Conservation (phyloP, 2,113 vertebrate genomes). For the Eulemur rufifrons region DNA sequence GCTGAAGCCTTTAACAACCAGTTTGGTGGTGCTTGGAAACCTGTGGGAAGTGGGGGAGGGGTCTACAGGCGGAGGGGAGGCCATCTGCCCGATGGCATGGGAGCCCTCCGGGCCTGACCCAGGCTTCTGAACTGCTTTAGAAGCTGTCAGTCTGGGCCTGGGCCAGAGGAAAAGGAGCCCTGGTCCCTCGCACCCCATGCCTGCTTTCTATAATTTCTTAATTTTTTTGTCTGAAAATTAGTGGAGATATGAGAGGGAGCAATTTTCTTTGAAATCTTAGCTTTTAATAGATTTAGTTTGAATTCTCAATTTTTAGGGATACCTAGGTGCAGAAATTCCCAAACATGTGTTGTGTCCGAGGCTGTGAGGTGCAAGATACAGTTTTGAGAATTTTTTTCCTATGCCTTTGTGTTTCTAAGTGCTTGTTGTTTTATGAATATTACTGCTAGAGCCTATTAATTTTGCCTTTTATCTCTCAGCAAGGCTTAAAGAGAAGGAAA, state of each 20-base stretch:
- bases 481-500: constrained; percentile 8
- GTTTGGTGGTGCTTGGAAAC: background rate
- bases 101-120: background rate
- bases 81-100: background rate
- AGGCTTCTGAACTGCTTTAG: background rate
- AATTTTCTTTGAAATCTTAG: background rate
- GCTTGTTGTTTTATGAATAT: background rate
- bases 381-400: background rate
- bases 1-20: background rate
- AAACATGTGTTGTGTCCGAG: background rate
- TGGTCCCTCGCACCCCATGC: background rate
- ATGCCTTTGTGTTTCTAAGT: background rate
- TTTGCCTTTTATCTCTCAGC: constrained; percentile 4
- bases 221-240: background rate
- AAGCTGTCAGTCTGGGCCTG: background rate
- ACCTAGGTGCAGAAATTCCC: background rate
- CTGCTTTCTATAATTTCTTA: background rate
- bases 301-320: background rate
- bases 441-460: background rate
- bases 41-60: background rate
- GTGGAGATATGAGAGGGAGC: background rate
- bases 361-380: background rate
- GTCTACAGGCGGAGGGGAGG: background rate
- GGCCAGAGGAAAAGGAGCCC: background rate
- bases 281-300: constrained; percentile 11